Conservation (phyloP, 1,140 invertebrate species). For the Leucophenga varia region DNA sequence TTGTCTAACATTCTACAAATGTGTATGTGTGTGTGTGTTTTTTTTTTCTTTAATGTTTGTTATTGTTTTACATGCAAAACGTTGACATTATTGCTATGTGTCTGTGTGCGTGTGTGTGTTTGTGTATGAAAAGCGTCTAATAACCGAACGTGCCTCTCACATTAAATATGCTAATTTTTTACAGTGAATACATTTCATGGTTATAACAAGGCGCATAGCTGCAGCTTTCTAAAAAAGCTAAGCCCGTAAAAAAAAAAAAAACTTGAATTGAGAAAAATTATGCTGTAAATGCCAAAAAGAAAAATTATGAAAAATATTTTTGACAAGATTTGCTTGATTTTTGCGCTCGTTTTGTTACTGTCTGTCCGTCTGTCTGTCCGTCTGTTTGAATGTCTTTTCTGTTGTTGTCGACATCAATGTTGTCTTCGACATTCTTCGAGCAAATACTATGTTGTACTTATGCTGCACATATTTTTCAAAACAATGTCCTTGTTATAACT, state of each 20-base stretch:
- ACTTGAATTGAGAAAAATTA: slow-evolving; percentile 47
- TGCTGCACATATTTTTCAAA: too few species aligned
- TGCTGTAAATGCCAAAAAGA: slow-evolving; percentile 39
- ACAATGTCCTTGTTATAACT: not conserved
- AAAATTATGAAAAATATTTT: slow-evolving; percentile 42
- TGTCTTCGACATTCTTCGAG: slow-evolving; percentile 21
- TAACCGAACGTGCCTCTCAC: slow-evolving; percentile 51
- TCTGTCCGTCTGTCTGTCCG: not conserved
- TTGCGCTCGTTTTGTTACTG: not conserved
- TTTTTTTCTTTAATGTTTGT: too few species aligned
- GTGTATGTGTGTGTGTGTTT: slow-evolving; percentile 11
- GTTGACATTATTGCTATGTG: slow-evolving; percentile 29
- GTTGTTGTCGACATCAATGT: slow-evolving; percentile 5
- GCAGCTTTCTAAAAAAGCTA: slow-evolving; percentile 19
- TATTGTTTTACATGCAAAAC: too few species aligned
- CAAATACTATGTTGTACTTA: slow-evolving; percentile 4
- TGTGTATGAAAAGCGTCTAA: slow-evolving; percentile 49
- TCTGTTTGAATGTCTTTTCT: not conserved
- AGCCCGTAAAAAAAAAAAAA: slow-evolving; percentile 10
- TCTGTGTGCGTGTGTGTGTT: slow-evolving; percentile 6
- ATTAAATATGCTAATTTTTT: slow-evolving; percentile 54
- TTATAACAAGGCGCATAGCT: slow-evolving; percentile 4
- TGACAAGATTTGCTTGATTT: slow-evolving; percentile 28
- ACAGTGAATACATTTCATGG: slow-evolving; percentile 48
- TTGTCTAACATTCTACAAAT: slow-evolving; percentile 28